phyloP scores from a whole-genome alignment of 2,888 invertebrate genomes.

The Polydesmus complanatus region DNA sequence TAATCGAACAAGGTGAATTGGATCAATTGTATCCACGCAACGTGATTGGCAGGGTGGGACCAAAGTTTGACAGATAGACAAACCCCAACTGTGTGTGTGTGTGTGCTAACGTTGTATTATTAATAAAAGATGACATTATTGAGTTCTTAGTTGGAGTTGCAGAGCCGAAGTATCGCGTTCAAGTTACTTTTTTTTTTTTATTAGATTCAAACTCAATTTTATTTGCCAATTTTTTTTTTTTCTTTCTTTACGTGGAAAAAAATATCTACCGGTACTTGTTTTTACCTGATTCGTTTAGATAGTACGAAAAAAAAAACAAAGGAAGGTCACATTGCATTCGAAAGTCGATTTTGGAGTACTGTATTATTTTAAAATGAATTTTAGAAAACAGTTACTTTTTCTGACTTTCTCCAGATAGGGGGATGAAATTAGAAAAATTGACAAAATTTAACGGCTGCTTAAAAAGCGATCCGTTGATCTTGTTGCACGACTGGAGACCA shows the following conservation, averaged over 20 bases:
- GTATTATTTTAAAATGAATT: too few species aligned
- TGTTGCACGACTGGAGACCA: too few species aligned
- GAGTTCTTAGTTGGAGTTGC: neutral
- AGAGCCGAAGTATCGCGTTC: neutral
- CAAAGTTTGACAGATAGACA: neutral
- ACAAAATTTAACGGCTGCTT: neutral
- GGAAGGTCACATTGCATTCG: too few species aligned
- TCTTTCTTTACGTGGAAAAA: neutral
- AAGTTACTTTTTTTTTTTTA: neutral
- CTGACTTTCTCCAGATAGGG: too few species aligned
- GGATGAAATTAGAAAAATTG: neutral
- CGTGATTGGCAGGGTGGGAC: neutral
- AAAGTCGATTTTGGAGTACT: too few species aligned
- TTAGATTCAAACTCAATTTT: neutral
- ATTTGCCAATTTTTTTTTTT: neutral
- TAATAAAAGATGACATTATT: neutral
- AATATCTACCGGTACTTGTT: neutral
- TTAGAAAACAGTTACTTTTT: too few species aligned
- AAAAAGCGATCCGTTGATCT: too few species aligned
- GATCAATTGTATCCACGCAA: neutral
- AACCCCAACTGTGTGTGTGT: neutral
- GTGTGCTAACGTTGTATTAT: neutral
- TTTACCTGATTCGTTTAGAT: neutral
- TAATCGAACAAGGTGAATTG: neutral
- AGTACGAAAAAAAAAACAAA: too few species aligned